Percentiles rank a stretch among this genome's conserved stretches.
Conservation (phyloP, 2,113 vertebrate genomes). For the Rhabdomys dilectus region DNA sequence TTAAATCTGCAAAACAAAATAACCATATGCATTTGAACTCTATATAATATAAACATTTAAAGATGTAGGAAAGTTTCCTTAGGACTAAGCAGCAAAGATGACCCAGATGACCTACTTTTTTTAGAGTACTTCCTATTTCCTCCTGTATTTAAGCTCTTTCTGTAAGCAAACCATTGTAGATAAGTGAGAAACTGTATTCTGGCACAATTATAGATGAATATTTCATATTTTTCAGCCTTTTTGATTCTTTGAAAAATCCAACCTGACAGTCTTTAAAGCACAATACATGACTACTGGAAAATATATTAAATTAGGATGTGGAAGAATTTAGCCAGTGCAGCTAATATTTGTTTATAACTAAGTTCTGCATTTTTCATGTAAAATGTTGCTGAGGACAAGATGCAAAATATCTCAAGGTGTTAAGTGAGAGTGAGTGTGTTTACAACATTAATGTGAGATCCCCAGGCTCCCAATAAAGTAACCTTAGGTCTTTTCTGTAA, state of each 20-base stretch:
- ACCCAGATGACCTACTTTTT: background rate
- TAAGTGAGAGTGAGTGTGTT: slow-evolving; percentile 1
- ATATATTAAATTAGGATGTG: background rate
- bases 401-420: background rate
- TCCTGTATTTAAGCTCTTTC: background rate
- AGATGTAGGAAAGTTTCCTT: background rate
- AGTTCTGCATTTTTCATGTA: slow-evolving; percentile 22
- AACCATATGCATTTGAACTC: background rate
- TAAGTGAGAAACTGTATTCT: background rate
- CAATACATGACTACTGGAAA: background rate
- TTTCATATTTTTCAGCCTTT: background rate
- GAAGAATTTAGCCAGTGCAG: background rate
- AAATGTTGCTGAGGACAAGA: slow-evolving; percentile 24
- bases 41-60: background rate
- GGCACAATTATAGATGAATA: background rate
- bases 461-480: background rate
- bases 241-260: background rate
- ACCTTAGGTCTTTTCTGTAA: slow-evolving; percentile 18
- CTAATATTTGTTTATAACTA: slow-evolving; percentile 46
- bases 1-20: background rate
- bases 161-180: background rate
- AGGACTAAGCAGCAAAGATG: background rate
- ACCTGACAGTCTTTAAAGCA: background rate
- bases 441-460: background rate
- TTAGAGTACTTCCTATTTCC: background rate